Evolutionary conservation across 2,797 vertebrate genomes (phyloP), one percentile per base, ranked within the genome.

Genomic region (Betta splendens): DNA sequence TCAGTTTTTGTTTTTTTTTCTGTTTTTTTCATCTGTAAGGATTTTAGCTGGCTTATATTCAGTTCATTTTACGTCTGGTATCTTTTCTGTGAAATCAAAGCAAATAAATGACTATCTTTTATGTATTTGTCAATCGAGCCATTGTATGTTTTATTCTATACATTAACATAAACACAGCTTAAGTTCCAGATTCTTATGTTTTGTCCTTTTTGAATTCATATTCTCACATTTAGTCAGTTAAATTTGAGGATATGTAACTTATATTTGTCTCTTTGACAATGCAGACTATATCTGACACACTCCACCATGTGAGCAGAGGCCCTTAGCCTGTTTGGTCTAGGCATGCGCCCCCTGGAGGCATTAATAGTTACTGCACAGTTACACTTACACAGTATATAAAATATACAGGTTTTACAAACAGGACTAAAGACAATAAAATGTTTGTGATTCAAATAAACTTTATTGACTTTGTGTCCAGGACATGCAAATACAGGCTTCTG

Each of bases 401-500:
- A 20, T 3, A 28, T 10, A n/a, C 12, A 13, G 7, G 9, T 2
- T 21, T 21, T 10, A 42, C 22, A n/a, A n/a, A n/a, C 12, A 3
- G 9, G 1, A 10, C 3, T 8, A 7, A 31, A 37, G 32, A 4
- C 8, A 11, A 20, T 21, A 16, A 54, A 38, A 52, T 16, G n/a
- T 57, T 16, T 64, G 85, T 91, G 91, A 87, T 88, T 92, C 82
- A 89, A 92, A 91, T 91, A 60, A 93, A 91, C 94, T 99, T 99
- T 98, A 97, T 98, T 91, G 79, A 94, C 91, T 92, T 89, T 89
- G 90, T 90, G 85, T 89, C 88, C 94, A 94, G 90, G 91, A 94
- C 97, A 99, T 98, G 96, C 96, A 95, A 90, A 93, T 94, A 98
- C 93, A 98, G 96, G 95, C 94, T 88, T 92, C 89, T 87, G 89